Evolutionary conservation across 2,888 invertebrate species (phyloP).

Genomic region (Zaprionus lineosus): DNA sequence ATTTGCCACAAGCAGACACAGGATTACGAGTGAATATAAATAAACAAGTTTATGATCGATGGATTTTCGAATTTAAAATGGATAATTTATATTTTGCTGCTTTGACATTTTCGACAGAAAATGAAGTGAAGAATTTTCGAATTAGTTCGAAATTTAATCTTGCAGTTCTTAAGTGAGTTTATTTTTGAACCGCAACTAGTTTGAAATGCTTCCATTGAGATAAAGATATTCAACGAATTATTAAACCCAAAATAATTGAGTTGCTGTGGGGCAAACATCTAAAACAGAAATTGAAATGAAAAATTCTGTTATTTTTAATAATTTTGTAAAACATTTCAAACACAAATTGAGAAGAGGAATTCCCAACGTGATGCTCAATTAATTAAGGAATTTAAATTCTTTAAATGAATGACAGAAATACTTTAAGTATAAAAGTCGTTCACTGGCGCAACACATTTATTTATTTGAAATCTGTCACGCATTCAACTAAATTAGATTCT

Average conservation of each 20-base stretch:
- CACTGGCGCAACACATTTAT: conserved; percentile 37
- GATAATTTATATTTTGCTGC: conserved; percentile 10
- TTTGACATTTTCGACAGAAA: conserved; percentile 4
- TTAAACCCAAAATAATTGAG: too few species aligned
- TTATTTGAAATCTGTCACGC: conserved; percentile 48
- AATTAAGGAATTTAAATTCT: conserved; percentile 20
- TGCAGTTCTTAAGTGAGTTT: too few species aligned
- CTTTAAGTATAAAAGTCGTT: conserved; percentile 13
- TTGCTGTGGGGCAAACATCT: too few species aligned
- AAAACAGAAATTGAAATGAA: background rate
- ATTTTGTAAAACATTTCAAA: too few species aligned
- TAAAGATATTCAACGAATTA: too few species aligned
- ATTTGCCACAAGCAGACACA: background rate
- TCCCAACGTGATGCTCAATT: conserved; percentile 2
- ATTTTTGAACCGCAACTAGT: too few species aligned
- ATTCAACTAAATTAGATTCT: conserved; percentile 43
- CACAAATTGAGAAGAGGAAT: too few species aligned
- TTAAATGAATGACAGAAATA: conserved; percentile 32
- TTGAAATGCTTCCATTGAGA: too few species aligned
- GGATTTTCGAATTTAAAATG: background rate
- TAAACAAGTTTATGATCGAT: conserved; percentile 36
- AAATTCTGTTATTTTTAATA: too few species aligned
- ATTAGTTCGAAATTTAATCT: too few species aligned
- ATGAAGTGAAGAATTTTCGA: too few species aligned
- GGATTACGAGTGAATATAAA: conserved; percentile 32